Evolutionary conservation across 2,797 vertebrate genomes (phyloP).

Genomic region (Dicrostonyx torquatus): DNA sequence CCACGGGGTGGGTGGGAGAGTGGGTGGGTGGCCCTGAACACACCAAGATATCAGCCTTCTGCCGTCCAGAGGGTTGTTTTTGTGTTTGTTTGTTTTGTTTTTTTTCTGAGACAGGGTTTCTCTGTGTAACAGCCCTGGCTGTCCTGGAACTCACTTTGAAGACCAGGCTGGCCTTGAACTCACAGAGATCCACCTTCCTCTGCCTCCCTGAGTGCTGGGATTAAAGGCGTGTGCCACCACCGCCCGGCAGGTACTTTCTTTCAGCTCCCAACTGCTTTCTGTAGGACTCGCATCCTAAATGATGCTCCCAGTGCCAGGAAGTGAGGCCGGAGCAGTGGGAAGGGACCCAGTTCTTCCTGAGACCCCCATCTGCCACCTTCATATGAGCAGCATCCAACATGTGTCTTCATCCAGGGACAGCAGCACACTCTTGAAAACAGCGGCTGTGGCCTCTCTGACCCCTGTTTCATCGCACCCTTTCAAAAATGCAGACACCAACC

Average conservation of each 20-base stretch:
- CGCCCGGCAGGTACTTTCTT: not conserved
- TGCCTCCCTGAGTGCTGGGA: too few relatives aligned
- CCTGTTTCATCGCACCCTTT: not conserved
- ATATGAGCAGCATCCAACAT: not conserved
- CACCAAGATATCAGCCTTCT: not conserved
- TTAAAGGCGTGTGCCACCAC: too few relatives aligned
- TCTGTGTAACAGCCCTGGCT: too few relatives aligned
- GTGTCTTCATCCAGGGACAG: not conserved
- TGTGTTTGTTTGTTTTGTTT: too few relatives aligned
- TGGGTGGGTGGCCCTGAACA: not conserved
- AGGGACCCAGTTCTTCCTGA: not conserved
- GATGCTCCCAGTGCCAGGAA: not conserved
- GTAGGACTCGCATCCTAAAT: not conserved
- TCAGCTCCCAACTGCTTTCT: not conserved
- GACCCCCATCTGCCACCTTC: not conserved
- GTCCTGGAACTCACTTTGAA: too few relatives aligned
- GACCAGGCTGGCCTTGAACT: too few relatives aligned
- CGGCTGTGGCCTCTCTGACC: not conserved
- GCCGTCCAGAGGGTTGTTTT: not conserved
- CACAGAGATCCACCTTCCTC: too few relatives aligned
- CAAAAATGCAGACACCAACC: too few relatives aligned
- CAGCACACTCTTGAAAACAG: not conserved
- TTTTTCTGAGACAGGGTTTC: too few relatives aligned
- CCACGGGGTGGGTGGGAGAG: too few relatives aligned
- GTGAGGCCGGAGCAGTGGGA: not conserved